These are phyloP conservation scores for Borostomias antarcticus DNA, from an alignment of 2,797 vertebrate species.

Conservation along the genomic window DNA sequence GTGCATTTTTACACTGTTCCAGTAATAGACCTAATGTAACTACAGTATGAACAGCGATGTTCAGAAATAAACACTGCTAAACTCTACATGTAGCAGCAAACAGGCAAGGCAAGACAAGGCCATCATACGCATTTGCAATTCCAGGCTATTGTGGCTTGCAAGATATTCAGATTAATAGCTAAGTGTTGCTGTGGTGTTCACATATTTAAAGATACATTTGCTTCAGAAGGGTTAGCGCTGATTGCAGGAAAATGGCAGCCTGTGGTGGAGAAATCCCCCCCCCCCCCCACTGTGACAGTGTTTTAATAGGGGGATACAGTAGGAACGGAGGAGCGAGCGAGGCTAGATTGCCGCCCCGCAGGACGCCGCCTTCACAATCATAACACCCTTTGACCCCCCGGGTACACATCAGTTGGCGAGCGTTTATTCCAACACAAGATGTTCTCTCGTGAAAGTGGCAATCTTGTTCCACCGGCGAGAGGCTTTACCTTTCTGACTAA, in stretches of 20 bases:
- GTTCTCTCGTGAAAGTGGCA: conserved; percentile 63
- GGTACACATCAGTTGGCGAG: conserved; percentile 51
- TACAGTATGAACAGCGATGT: too few relatives aligned
- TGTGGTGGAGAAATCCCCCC: conserved; percentile 15
- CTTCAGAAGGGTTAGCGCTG: background rate
- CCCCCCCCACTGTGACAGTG: conserved; percentile 16
- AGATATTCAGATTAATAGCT: too few relatives aligned
- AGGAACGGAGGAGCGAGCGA: conserved; percentile 29
- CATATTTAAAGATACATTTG: background rate
- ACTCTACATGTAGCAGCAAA: too few relatives aligned
- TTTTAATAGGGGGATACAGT: conserved; percentile 31
- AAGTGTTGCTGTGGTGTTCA: too few relatives aligned
- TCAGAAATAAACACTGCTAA: too few relatives aligned
- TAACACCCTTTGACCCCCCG: conserved; percentile 44
- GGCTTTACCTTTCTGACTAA: conserved; percentile 59
- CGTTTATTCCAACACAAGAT: conserved; percentile 63
- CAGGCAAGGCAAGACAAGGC: too few relatives aligned
- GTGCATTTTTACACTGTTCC: too few relatives aligned
- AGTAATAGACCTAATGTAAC: too few relatives aligned
- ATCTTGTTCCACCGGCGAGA: conserved; percentile 52
- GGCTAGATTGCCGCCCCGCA: conserved; percentile 39
- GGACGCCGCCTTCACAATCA: conserved; percentile 46
- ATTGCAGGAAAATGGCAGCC: conserved; percentile 4
- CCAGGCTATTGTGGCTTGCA: too few relatives aligned
- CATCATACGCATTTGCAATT: too few relatives aligned